phyloP scores from a whole-genome alignment of 2,113 vertebrate species.

The Hippotragus niger region DNA sequence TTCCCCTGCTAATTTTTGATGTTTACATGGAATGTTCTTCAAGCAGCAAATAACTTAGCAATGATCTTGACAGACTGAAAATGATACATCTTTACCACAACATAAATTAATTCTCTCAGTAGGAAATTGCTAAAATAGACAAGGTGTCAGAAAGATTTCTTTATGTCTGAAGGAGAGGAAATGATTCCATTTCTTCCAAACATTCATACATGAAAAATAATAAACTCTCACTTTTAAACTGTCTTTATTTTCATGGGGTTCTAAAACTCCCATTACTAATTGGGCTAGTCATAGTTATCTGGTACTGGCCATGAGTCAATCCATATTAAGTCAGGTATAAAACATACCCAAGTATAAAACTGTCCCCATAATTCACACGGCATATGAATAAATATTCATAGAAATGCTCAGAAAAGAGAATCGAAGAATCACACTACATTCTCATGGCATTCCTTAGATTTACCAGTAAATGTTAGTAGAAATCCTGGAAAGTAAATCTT shows the following conservation, averaged over 20 bases:
- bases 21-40: constrained; percentile 67
- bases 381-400: background rate
- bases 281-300: constrained; percentile 39
- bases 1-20: constrained; percentile 68
- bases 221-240: constrained; percentile 69
- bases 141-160: constrained; percentile 70
- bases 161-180: constrained; percentile 71
- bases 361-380: background rate
- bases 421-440: background rate
- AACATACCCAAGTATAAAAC: background rate
- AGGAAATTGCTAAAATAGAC: constrained; percentile 67
- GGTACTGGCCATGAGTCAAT: background rate
- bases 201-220: constrained; percentile 66
- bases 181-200: constrained; percentile 71
- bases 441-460: background rate
- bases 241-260: constrained; percentile 50
- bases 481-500: background rate
- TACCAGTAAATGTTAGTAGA: background rate
- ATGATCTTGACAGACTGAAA: constrained; percentile 65
- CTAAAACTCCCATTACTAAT: constrained; percentile 11
- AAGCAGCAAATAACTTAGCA: constrained; percentile 65
- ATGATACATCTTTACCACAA: constrained; percentile 70
- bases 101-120: constrained; percentile 72
- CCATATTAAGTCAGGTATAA: background rate
- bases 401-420: background rate